A percentile compares a stretch with the other conserved stretches of the same genome.
Conservation (phyloP, 2,888 invertebrate genomes). For the Nemotelus pantherinus region DNA sequence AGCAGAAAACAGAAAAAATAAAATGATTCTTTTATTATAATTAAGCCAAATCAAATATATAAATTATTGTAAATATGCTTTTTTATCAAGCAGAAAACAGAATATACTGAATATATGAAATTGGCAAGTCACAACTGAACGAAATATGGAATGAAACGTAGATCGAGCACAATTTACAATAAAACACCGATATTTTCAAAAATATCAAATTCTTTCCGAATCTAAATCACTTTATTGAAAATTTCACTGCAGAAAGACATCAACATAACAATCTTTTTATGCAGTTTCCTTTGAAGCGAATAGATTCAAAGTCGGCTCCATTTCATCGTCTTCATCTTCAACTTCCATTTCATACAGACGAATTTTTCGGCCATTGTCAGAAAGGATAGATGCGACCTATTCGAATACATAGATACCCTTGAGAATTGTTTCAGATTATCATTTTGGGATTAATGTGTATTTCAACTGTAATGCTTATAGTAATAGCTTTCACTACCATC, state of each 20-base stretch:
- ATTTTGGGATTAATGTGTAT: background rate
- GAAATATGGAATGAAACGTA: too few relatives aligned
- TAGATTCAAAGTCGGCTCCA: conserved; percentile 66
- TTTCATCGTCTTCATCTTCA: conserved; percentile 89
- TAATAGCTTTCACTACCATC: background rate
- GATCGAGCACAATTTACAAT: background rate
- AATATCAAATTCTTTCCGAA: background rate
- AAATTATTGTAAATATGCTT: conserved; percentile 45
- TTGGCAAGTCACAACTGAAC: background rate
- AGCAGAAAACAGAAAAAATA: conserved; percentile 47
- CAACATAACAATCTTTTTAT: background rate
- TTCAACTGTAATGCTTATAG: background rate
- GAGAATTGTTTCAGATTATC: background rate
- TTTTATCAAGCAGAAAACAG: conserved; percentile 39
- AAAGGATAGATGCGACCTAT: conserved; percentile 82
- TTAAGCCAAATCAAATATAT: conserved; percentile 47
- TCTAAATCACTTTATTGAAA: background rate
- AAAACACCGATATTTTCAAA: conserved; percentile 12
- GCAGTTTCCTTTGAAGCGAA: conserved; percentile 10
- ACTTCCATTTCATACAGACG: conserved; percentile 92
- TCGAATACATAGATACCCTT: background rate
- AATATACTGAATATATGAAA: background rate
- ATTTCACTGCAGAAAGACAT: background rate
- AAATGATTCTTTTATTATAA: conserved; percentile 46
- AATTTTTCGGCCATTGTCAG: conserved; percentile 81